phyloP scores from a whole-genome alignment of 92 coral and sea anemone species.

The Metridium senile region DNA sequence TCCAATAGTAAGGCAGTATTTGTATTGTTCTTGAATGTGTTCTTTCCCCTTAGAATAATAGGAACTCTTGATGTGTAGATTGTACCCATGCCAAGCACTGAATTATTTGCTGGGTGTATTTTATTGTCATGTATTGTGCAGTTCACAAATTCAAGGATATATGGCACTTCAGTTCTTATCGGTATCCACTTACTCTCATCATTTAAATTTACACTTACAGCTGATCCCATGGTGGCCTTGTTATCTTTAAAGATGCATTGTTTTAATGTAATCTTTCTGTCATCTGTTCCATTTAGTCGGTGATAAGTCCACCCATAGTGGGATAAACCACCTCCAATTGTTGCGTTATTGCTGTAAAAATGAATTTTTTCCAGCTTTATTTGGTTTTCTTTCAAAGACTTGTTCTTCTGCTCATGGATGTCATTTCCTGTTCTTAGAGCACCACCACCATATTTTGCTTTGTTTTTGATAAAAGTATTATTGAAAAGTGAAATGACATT shows the following conservation, averaged over 20 bases:
- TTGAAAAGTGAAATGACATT: slow-evolving; percentile 39
- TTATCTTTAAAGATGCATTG: slow-evolving; percentile 47
- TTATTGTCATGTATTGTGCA: slow-evolving; percentile 34
- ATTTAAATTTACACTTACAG: slow-evolving; percentile 52
- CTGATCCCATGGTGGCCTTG: slow-evolving; percentile 73
- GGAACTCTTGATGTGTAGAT: slow-evolving; percentile 56
- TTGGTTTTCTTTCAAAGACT: slow-evolving; percentile 36
- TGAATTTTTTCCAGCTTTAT: slow-evolving; percentile 31
- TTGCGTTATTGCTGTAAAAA: slow-evolving; percentile 63
- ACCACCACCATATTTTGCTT: slow-evolving; percentile 81
- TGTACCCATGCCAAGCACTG: slow-evolving; percentile 64
- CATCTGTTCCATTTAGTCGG: slow-evolving; percentile 4
- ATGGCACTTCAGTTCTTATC: slow-evolving; percentile 35
- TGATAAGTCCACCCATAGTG: slow-evolving; percentile 63
- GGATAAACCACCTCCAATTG: slow-evolving; percentile 80
- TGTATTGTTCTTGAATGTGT: slow-evolving; percentile 31
- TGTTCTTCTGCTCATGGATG: neutral
- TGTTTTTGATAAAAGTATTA: slow-evolving; percentile 50
- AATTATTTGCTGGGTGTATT: slow-evolving; percentile 18
- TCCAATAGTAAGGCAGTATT: slow-evolving; percentile 63
- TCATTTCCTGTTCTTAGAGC: slow-evolving; percentile 69
- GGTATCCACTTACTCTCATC: slow-evolving; percentile 39
- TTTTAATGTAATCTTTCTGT: slow-evolving; percentile 27
- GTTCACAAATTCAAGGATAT: slow-evolving; percentile 29
- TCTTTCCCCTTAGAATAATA: slow-evolving; percentile 32